A percentile compares a stretch with the other conserved stretches of the same genome.
Evolutionary conservation across 2,797 vertebrate genomes (phyloP).

Genomic region (Pipistrellus pygmaeus): DNA sequence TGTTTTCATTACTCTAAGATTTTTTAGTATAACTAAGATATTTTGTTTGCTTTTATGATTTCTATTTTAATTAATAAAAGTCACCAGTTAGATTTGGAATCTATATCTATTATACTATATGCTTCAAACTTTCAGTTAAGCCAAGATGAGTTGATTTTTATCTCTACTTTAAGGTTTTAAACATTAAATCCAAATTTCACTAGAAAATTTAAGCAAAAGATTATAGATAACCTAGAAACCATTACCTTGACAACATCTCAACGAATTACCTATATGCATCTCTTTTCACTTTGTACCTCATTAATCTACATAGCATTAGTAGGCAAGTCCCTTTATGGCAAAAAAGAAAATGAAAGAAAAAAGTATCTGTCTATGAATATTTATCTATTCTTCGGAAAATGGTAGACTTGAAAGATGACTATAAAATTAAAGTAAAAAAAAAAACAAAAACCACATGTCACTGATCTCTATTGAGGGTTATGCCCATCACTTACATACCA

Average conservation of each 20-base stretch:
- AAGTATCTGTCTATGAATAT: not conserved
- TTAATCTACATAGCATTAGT: not conserved
- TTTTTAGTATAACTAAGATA: not conserved
- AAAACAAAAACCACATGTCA: not conserved
- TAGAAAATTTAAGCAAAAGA: conserved; percentile 26
- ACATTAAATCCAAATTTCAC: conserved; percentile 20
- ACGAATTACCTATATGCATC: not conserved
- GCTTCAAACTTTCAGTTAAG: conserved; percentile 3
- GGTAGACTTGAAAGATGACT: not conserved
- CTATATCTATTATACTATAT: not conserved
- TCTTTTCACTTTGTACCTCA: not conserved
- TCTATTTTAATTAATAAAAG: conserved; percentile 9
- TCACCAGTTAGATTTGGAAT: not conserved
- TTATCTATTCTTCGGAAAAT: not conserved
- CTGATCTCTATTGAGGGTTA: not conserved
- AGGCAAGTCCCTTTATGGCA: not conserved
- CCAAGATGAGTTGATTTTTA: conserved; percentile 32
- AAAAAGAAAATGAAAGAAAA: not conserved
- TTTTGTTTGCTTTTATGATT: not conserved
- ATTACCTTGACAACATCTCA: not conserved
- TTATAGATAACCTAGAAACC: not conserved
- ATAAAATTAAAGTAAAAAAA: not conserved
- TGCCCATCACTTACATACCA: not conserved
- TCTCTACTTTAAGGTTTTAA: not conserved
- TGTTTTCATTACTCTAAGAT: not conserved